phyloP scores from a whole-genome alignment of 1,140 invertebrate species.

The Helicorthomorpha holstii region DNA sequence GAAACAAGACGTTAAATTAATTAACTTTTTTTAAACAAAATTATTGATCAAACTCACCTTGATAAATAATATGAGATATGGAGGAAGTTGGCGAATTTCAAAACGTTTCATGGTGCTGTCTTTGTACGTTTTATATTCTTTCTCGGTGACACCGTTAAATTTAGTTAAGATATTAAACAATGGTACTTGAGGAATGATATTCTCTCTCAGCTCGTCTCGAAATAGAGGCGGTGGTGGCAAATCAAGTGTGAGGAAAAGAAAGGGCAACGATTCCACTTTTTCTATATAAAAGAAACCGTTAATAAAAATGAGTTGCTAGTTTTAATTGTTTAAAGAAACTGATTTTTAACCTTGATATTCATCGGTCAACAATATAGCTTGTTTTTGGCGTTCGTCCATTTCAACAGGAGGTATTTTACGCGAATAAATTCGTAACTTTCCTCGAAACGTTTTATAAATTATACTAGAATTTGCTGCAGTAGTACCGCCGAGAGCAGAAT shows the following conservation, averaged over 20 bases:
- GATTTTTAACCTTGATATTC: slow-evolving; percentile 64
- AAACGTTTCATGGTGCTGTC: slow-evolving; percentile 96
- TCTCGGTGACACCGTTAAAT: slow-evolving; percentile 88
- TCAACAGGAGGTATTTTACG: slow-evolving; percentile 88
- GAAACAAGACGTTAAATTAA: background rate
- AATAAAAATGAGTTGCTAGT: no score
- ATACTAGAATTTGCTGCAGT: slow-evolving; percentile 65
- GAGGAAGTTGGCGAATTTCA: slow-evolving; percentile 83
- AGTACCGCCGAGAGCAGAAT: slow-evolving; percentile 27
- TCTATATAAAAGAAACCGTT: slow-evolving; percentile 33
- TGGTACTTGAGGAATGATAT: slow-evolving; percentile 97
- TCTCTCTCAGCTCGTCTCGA: slow-evolving; percentile 91
- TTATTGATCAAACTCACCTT: slow-evolving; percentile 37
- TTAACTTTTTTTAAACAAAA: background rate
- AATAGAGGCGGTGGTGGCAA: slow-evolving; percentile 89
- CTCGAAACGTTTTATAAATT: slow-evolving; percentile 88
- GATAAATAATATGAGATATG: slow-evolving; percentile 94
- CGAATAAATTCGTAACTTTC: slow-evolving; percentile 86
- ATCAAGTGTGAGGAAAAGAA: slow-evolving; percentile 91
- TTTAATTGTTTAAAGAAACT: no score
- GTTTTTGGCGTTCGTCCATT: slow-evolving; percentile 71
- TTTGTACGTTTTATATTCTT: slow-evolving; percentile 99
- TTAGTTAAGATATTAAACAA: slow-evolving; percentile 82
- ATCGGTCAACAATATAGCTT: slow-evolving; percentile 53
- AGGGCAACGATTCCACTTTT: slow-evolving; percentile 70